Evolutionary conservation across 2,113 vertebrate species (phyloP).

Genomic region (Cynoglossus semilaevis): DNA sequence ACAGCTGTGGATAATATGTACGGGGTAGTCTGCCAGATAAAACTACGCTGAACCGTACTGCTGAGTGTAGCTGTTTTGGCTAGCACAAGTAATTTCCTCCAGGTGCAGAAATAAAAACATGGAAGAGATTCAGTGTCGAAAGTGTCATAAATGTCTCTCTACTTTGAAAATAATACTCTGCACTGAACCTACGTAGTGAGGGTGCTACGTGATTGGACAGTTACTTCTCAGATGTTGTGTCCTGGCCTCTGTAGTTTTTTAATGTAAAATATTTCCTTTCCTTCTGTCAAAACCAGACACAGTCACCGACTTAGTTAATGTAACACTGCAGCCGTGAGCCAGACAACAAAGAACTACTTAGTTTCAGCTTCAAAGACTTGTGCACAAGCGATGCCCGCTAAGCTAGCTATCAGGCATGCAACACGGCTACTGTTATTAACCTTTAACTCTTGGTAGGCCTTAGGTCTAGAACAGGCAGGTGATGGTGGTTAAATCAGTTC

Average conservation of each 20-base stretch:
- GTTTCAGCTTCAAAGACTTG: too few relatives aligned
- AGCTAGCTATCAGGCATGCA: too few relatives aligned
- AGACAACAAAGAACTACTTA: neutral
- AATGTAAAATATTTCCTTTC: neutral
- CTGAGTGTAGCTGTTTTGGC: constrained; percentile 40
- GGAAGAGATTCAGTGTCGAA: constrained; percentile 13
- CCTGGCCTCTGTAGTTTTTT: neutral
- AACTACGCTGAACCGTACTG: constrained; percentile 22
- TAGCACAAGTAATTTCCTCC: constrained; percentile 46
- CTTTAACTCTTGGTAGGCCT: too few relatives aligned
- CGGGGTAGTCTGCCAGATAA: constrained; percentile 25
- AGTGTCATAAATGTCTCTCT: neutral
- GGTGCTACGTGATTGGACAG: neutral
- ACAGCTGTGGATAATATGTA: constrained; percentile 18
- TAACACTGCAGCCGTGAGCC: too few relatives aligned
- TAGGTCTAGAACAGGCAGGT: too few relatives aligned
- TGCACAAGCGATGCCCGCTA: too few relatives aligned
- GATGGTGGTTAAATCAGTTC: too few relatives aligned
- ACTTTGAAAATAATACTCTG: neutral
- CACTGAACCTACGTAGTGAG: neutral
- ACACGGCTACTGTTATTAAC: too few relatives aligned
- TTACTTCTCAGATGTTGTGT: too few relatives aligned
- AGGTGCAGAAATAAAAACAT: constrained; percentile 34
- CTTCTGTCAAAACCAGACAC: too few relatives aligned
- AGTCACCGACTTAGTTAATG: too few relatives aligned